Evolutionary conservation across 2,797 vertebrate species (phyloP).

Genomic region (Melanotaenia boesemani): DNA sequence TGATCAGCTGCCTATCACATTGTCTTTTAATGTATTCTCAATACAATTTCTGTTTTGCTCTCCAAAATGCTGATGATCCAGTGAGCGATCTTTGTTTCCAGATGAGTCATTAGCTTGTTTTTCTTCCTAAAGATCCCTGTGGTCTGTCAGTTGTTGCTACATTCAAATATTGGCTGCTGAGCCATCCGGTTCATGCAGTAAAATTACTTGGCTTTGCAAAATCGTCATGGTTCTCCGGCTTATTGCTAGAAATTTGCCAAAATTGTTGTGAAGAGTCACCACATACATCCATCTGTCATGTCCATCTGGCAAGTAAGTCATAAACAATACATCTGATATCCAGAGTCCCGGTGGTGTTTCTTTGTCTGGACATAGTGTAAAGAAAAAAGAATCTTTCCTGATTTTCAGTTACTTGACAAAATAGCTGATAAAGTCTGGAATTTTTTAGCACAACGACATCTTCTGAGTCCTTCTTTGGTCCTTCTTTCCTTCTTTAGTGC

Average conservation of each 20-base stretch:
- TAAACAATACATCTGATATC: constrained; percentile 30
- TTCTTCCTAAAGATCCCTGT: constrained; percentile 11
- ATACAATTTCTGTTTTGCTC: constrained; percentile 40
- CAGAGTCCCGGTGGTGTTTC: constrained; percentile 16
- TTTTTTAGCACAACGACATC: background rate
- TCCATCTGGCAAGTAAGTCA: constrained; percentile 44
- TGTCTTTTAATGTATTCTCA: constrained; percentile 52
- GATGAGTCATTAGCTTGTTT: constrained; percentile 38
- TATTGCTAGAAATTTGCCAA: constrained; percentile 45
- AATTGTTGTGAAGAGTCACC: constrained; percentile 29
- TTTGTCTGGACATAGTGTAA: constrained; percentile 20
- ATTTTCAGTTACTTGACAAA: constrained; percentile 23
- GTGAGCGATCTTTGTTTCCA: constrained; percentile 21
- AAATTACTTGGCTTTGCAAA: constrained; percentile 38
- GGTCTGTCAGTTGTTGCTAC: constrained; percentile 50
- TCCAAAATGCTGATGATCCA: constrained; percentile 48
- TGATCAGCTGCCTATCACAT: constrained; percentile 65
- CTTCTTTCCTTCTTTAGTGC: constrained; percentile 18
- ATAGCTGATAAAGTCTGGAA: constrained; percentile 13
- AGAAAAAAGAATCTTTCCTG: constrained; percentile 18
- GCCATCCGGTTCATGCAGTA: constrained; percentile 30
- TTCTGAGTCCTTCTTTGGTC: constrained; percentile 24
- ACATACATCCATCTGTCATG: constrained; percentile 34
- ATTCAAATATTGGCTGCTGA: constrained; percentile 47
- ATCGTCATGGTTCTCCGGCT: constrained; percentile 16